These are phyloP conservation scores for Eulemur mongoz DNA, from an alignment of 2,797 vertebrate species.

Conservation along the genomic window DNA sequence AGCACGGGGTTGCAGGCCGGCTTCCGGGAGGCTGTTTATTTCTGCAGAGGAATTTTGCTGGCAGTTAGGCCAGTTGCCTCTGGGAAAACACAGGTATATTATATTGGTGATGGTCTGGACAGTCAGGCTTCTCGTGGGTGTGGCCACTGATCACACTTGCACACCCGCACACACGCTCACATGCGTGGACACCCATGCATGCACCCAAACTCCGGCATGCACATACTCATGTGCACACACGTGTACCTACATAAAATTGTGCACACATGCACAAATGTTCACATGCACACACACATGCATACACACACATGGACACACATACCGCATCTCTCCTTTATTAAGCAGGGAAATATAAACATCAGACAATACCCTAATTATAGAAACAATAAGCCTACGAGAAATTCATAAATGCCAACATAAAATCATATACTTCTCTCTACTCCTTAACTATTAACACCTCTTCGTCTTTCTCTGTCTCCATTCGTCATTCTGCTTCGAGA, in stretches of 20 bases:
- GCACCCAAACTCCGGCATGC: neutral
- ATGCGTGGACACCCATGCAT: too few species aligned
- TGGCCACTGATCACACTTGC: neutral
- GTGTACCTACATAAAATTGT: neutral
- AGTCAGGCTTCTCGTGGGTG: neutral
- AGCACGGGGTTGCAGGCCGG: neutral
- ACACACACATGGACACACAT: neutral
- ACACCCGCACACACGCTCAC: neutral
- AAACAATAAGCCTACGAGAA: neutral
- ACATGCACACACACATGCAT: neutral
- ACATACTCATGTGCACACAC: neutral
- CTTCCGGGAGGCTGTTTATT: conserved; percentile 37
- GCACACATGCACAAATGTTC: too few species aligned
- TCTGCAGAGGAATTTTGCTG: conserved; percentile 44
- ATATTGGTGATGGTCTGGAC: neutral
- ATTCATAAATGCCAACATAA: neutral
- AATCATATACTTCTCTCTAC: neutral
- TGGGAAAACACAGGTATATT: neutral
- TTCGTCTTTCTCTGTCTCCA: neutral
- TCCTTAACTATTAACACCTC: neutral
- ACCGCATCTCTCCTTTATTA: neutral
- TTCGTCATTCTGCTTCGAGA: neutral
- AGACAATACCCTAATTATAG: neutral
- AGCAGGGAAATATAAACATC: neutral
- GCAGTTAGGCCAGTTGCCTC: neutral